Evolutionary conservation across 2,888 invertebrate species (phyloP), one percentile per base, ranked within the genome.

Genomic region (Cynaeus angustus): DNA sequence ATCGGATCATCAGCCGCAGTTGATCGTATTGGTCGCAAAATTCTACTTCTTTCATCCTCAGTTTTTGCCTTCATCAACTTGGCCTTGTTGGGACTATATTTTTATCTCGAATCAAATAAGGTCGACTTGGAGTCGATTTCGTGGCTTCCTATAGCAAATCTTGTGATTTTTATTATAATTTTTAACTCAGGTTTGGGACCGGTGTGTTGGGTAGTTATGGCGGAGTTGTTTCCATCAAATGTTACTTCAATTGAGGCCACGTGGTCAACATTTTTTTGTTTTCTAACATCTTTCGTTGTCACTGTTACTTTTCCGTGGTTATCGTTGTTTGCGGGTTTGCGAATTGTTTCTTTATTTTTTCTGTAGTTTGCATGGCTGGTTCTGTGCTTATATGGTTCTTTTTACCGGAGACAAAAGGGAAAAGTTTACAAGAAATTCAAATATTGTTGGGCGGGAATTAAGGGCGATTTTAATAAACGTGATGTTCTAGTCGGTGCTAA

Each of bases 151-250:
- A 87, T 94, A 8, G 82, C 89, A 4, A 89, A 92, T 0, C 83
- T 94, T 52, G 87, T 94, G 0, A 74, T 91, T 14, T 94, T 91
- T 85, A 92, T 94, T 70, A 85, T 91, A 62, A 89, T 91, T 0
- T 94, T 93, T 85, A 91, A 92, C 72, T 4, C 80, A 85, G 89
- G 90, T 0, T 88, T 92, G 56, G 94, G 96, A 1, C 92, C 94
- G 0, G 82, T 94, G 38, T 92, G 94, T 0, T 94, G 94, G 94
- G 91, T 93, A 0, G 89, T 95, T 30, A 89, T 94, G 88, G 91
- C 92, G 0, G 95, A 95, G 83, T 88, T 95, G 84, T 91, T 96
- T 83, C 91, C 96, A 16, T n/a, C n/a, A n/a, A n/a, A n/a, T n/a
- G n/a, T n/a, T n/a, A 85, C 91, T 0, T 91, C 93, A 75, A 91